Evolutionary conservation across 30 jellyfish, hydroid and myxozoan genomes (phyloP), one percentile per base, ranked within the genome.

Genomic region (Cassiopea andromeda): DNA sequence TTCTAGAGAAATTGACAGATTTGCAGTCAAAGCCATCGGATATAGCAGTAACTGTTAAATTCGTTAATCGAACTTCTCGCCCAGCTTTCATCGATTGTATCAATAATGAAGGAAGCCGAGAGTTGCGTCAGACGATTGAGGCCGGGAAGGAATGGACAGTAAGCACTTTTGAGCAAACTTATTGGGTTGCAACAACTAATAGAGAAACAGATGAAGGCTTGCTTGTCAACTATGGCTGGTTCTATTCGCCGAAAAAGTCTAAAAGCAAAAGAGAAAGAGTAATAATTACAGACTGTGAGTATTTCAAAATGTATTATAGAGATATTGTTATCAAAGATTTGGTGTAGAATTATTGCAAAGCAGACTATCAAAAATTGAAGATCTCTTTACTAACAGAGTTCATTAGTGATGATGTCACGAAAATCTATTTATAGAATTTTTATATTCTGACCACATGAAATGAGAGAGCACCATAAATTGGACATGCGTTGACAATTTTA

Each of bases 121-220:
- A 85, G 48, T 64, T 92, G 57, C n/a, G 90, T 60, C 95, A 92
- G 66, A 89, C 96, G 5, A 73, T 91, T 49, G 93, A 85, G 18
- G 93, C 97, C 43, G 96, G 96, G 60, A 87, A 93, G 60, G 94
- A 95, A 46, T 93, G 98, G 98, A 89, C 97, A 0, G 90, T 78
- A 49, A 61, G 90, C 78, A 83, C 98, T 9, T 75, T 71, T 46
- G 98, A 93, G 60, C 93, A 93, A 87, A 93, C 96, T 14, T 93
- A 80, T 50, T 93, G 98, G 98, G 94, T 93, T 43, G 93, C 98
- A 7, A 93, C 97, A 7, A 92, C 90, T 59, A 91, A 93, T 54
- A 77, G 96, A 67, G 98, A 93, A 44, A 93, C 98, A 1, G 98
- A 93, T 70, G 98, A 93, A 81, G 98, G 98, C 44, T 84, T 93